Percentiles rank a stretch among this genome's conserved stretches.
These are phyloP conservation scores for Cettia cetti DNA, from an alignment of 2,113 vertebrate genomes.

Conservation along the genomic window DNA sequence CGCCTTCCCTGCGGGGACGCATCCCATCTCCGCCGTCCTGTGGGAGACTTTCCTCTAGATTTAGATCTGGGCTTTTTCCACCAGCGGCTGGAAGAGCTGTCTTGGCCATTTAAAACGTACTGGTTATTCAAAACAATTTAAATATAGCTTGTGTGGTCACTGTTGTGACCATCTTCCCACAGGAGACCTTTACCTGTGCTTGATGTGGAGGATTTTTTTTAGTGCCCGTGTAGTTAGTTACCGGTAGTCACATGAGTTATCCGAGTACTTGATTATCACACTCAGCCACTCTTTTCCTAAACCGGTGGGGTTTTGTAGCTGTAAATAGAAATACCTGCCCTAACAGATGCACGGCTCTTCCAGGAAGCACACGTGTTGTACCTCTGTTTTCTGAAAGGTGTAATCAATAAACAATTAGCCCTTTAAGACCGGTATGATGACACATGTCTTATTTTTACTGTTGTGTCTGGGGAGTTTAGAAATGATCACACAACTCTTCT, in stretches of 20 bases:
- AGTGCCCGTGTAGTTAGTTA: background rate
- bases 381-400: conserved; percentile 24
- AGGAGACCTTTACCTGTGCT: background rate
- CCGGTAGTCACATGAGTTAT: conserved; percentile 19
- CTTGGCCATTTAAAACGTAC: background rate
- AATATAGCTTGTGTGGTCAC: background rate
- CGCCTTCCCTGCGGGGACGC: background rate
- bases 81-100: background rate
- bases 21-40: background rate
- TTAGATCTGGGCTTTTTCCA: background rate
- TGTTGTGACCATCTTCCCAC: background rate
- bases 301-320: background rate
- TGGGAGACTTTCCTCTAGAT: background rate
- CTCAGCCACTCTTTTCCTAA: background rate
- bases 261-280: background rate
- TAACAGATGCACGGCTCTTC: background rate
- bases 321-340: background rate
- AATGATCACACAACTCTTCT: background rate
- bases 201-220: background rate
- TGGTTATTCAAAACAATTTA: background rate
- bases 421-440: background rate
- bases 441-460: background rate
- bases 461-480: background rate
- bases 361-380: background rate
- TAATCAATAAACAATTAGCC: conserved; percentile 5